phyloP scores from a whole-genome alignment of 2,888 invertebrate species.

The Mechanitis messenoides region DNA sequence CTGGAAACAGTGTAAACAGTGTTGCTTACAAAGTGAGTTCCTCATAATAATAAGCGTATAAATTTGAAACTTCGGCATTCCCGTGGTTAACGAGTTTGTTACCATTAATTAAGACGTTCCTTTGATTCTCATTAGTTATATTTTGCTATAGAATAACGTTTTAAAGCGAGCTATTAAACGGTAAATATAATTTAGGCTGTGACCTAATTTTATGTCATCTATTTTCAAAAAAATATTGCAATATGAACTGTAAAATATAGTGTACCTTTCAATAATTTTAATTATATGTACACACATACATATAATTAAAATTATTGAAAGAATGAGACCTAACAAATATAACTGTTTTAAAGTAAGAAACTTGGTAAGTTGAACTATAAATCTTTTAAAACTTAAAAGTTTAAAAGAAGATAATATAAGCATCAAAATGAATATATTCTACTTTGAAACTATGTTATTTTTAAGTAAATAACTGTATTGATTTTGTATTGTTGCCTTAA shows the following conservation, averaged over 20 bases:
- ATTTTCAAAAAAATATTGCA: not conserved
- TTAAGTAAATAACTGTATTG: not conserved
- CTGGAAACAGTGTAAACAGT: conserved; percentile 5
- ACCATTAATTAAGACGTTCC: conserved; percentile 39
- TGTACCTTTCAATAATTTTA: no score
- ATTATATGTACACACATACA: not conserved
- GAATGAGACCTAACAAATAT: not conserved
- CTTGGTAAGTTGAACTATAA: not conserved
- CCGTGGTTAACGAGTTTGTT: conserved; percentile 39
- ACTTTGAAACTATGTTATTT: not conserved
- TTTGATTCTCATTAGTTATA: conserved; percentile 37
- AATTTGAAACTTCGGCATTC: conserved; percentile 37
- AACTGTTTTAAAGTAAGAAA: not conserved
- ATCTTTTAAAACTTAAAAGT: not conserved
- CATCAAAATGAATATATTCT: not conserved
- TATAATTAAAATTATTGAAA: not conserved
- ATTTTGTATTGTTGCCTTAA: no score
- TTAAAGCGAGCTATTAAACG: conserved; percentile 24
- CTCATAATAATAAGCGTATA: conserved; percentile 34
- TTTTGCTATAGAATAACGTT: conserved; percentile 15
- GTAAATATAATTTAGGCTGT: conserved; percentile 22
- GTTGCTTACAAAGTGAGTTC: conserved; percentile 14
- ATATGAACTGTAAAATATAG: not conserved
- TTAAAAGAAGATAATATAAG: not conserved
- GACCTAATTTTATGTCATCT: conserved; percentile 20